Evolutionary conservation across 2,888 invertebrate genomes (phyloP).

Genomic region (Zygogramma bicolorata): DNA sequence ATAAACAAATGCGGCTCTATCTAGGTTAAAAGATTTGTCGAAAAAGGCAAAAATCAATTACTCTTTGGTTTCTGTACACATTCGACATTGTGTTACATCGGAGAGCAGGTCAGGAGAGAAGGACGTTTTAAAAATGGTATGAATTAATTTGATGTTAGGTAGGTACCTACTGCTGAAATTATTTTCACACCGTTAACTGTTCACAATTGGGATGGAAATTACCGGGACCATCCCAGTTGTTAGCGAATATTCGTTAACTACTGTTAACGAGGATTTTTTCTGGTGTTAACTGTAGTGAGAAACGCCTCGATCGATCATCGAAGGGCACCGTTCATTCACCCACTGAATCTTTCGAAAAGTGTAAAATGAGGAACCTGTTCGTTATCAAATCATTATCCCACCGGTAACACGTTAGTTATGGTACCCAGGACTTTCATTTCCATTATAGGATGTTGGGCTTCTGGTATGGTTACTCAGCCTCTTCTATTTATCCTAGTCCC

Average conservation of each 20-base stretch:
- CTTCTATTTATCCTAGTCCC: no score
- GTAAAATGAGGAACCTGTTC: background rate
- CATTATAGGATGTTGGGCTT: no score
- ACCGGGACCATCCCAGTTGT: background rate
- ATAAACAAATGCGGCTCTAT: slow-evolving; percentile 30
- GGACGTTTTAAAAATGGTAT: slow-evolving; percentile 19
- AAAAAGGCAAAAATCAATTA: slow-evolving; percentile 46
- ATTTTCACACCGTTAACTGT: background rate
- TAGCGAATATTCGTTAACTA: background rate
- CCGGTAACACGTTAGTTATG: no score
- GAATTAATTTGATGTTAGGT: background rate
- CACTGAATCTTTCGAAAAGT: background rate
- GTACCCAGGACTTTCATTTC: no score
- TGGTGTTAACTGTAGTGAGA: background rate
- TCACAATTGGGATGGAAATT: background rate
- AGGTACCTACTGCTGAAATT: no score
- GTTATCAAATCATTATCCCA: no score
- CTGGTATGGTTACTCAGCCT: no score
- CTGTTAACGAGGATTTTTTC: background rate
- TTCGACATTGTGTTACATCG: slow-evolving; percentile 15
- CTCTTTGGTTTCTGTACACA: slow-evolving; percentile 27
- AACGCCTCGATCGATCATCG: background rate
- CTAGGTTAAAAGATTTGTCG: slow-evolving; percentile 42
- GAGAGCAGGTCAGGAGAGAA: slow-evolving; percentile 14
- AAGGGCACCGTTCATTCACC: background rate